Conservation (phyloP, 2,888 invertebrate genomes). For the Chrysomela aeneicollis region DNA sequence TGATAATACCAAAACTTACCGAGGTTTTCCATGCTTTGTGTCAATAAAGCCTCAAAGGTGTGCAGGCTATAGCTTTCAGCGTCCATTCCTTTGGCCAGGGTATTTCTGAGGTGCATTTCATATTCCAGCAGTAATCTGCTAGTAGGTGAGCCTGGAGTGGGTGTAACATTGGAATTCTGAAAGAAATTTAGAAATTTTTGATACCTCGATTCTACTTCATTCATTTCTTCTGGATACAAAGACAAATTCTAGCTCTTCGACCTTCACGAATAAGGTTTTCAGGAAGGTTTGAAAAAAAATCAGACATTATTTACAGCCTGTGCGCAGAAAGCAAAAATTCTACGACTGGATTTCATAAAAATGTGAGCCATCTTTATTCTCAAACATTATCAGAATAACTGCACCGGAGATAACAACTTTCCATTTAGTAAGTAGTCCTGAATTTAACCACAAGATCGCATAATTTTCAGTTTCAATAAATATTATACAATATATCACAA, state of each 20-base stretch:
- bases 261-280: too few species aligned
- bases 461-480: too few species aligned
- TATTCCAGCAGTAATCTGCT: slow-evolving; percentile 87
- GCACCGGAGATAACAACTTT: too few species aligned
- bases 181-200: slow-evolving; percentile 18
- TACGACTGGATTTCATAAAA: too few species aligned
- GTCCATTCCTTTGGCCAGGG: slow-evolving; percentile 93
- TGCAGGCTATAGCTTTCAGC: slow-evolving; percentile 94
- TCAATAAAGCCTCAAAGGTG: slow-evolving; percentile 90
- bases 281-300: too few species aligned
- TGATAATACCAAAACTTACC: slow-evolving; percentile 65
- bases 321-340: too few species aligned
- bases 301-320: too few species aligned
- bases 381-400: too few species aligned
- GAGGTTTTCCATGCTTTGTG: slow-evolving; percentile 95
- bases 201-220: neutral
- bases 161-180: slow-evolving; percentile 72
- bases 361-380: too few species aligned
- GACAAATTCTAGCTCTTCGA: neutral
- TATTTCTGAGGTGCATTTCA: slow-evolving; percentile 92
- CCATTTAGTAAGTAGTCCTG: too few species aligned
- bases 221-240: neutral
- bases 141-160: slow-evolving; percentile 84
- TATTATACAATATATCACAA: too few species aligned
- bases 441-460: too few species aligned